Conservation (phyloP, 2,113 vertebrate genomes). For the Boleophthalmus pectinirostris region DNA sequence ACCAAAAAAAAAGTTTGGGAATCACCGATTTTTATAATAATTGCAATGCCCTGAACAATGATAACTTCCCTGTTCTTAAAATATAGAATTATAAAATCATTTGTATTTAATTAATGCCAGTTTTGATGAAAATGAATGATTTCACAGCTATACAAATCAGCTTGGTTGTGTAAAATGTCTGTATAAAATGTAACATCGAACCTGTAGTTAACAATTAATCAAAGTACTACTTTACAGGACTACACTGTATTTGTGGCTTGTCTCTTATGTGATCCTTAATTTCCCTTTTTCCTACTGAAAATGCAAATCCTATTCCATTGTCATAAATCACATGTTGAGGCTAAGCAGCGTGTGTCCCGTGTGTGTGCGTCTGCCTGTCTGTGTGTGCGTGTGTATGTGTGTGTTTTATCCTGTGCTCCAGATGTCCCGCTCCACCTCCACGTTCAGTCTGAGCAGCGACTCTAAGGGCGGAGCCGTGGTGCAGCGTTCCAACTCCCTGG, state of each 20-base stretch:
- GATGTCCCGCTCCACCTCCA: constrained; percentile 83
- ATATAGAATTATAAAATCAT: too few species aligned
- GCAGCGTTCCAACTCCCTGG: constrained; percentile 83
- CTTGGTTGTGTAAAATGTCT: neutral
- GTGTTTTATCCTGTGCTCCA: constrained; percentile 62
- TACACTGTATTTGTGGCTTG: neutral
- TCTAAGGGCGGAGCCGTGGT: constrained; percentile 73
- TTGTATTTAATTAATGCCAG: neutral
- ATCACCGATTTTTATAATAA: too few species aligned
- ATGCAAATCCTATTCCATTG: neutral
- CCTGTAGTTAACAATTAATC: neutral
- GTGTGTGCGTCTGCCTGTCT: too few species aligned
- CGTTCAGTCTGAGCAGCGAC: constrained; percentile 78
- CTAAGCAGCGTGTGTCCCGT: constrained; percentile 2
- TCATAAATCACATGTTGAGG: neutral
- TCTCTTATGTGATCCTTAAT: neutral
- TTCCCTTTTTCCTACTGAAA: neutral
- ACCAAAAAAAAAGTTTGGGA: too few species aligned
- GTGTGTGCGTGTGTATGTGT: constrained; percentile 28
- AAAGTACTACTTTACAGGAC: neutral
- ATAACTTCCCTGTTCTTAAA: too few species aligned
- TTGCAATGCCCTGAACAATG: too few species aligned
- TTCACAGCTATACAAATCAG: neutral
- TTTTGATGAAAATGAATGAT: neutral
- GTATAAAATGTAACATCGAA: neutral